These are phyloP conservation scores for Chrysomela aeneicollis DNA, from an alignment of 2,888 invertebrate genomes.

Conservation along the genomic window DNA sequence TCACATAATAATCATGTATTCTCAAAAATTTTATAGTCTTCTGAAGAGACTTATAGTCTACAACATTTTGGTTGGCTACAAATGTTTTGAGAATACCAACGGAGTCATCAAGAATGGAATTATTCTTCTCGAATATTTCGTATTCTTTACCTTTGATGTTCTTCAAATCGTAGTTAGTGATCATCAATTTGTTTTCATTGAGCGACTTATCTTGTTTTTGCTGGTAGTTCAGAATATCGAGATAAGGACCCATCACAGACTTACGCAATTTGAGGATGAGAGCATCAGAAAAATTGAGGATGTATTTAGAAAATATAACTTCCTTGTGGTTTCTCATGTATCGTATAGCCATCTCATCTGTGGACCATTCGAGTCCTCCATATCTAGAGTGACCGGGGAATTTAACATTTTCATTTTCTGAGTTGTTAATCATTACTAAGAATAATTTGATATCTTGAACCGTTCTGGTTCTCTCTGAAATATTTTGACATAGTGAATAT, in stretches of 20 bases:
- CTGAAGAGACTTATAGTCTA: slow-evolving; percentile 48
- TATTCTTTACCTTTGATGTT: slow-evolving; percentile 39
- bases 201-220: slow-evolving; percentile 47
- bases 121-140: slow-evolving; percentile 43
- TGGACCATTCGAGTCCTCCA: slow-evolving; percentile 29
- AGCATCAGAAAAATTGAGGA: slow-evolving; percentile 29
- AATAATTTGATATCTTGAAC: neutral
- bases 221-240: slow-evolving; percentile 48
- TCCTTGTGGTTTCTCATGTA: slow-evolving; percentile 24
- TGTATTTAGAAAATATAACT: slow-evolving; percentile 21
- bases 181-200: slow-evolving; percentile 50
- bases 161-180: slow-evolving; percentile 47
- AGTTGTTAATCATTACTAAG: slow-evolving; percentile 1
- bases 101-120: slow-evolving; percentile 46
- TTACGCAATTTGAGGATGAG: slow-evolving; percentile 30
- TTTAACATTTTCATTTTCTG: slow-evolving; percentile 8
- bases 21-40: slow-evolving; percentile 44
- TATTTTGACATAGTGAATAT: too few relatives aligned
- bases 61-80: slow-evolving; percentile 43
- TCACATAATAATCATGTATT: slow-evolving; percentile 49
- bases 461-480: neutral
- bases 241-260: slow-evolving; percentile 52
- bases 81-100: slow-evolving; percentile 45
- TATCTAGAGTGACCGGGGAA: slow-evolving; percentile 20
- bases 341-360: slow-evolving; percentile 31